phyloP scores from a whole-genome alignment of 2,888 invertebrate species.

The Dryobota labecula region DNA sequence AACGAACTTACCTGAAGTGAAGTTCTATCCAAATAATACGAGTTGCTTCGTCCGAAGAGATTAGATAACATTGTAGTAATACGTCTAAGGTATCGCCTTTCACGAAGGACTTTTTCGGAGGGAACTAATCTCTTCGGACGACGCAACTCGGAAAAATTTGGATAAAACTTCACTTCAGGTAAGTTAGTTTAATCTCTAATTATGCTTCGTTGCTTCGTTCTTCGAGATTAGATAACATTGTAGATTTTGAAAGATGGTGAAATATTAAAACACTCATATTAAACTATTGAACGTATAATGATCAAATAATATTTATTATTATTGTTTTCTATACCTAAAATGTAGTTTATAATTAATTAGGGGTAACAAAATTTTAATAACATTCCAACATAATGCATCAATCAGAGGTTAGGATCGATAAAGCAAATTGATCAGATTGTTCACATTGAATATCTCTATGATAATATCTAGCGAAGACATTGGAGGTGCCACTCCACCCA shows the following conservation, averaged over 20 bases:
- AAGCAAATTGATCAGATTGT: not conserved
- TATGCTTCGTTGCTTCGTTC: not conserved
- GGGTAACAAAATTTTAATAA: no score
- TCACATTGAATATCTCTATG: no score
- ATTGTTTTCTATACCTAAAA: no score
- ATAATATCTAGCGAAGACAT: not conserved
- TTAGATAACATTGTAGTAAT: no score
- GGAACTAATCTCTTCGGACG: no score
- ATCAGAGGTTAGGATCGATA: not conserved
- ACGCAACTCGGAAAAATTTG: no score
- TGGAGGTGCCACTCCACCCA: not conserved
- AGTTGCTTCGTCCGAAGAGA: no score
- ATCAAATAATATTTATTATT: no score
- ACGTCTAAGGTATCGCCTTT: no score
- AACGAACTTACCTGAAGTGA: not conserved
- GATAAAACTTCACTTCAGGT: not conserved
- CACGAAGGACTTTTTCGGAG: no score
- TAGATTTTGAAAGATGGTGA: not conserved
- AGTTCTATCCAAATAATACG: no score
- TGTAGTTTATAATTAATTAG: no score
- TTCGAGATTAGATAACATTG: not conserved
- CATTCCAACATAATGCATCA: not conserved
- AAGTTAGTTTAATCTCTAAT: not conserved
- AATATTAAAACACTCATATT: not conserved
- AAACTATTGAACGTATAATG: not conserved